Conservation (phyloP, 30 jellyfish, hydroid and myxozoan genomes). For the Sanderia malayensis region DNA sequence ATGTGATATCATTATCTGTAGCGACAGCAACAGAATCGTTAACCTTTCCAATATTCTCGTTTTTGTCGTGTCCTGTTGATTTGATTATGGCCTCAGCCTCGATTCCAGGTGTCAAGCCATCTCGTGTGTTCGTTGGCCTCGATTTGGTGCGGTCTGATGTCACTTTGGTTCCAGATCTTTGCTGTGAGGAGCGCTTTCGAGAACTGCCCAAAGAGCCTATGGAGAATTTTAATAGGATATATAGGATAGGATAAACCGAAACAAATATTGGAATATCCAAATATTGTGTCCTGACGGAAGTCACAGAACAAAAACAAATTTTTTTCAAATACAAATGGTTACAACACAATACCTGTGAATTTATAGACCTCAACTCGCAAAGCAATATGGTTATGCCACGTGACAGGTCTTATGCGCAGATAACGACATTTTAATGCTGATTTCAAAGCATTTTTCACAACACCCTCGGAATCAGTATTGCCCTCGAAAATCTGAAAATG, state of each 20-base stretch:
- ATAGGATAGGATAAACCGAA: too few relatives aligned
- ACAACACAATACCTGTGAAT: constrained; percentile 54
- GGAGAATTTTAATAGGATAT: too few relatives aligned
- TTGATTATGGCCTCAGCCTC: not conserved
- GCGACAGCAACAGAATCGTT: not conserved
- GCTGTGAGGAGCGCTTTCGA: not conserved
- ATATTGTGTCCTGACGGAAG: too few relatives aligned
- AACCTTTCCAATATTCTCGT: not conserved
- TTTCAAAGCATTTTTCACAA: constrained; percentile 39
- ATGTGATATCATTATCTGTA: not conserved
- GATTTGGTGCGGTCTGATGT: not conserved
- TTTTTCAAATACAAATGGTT: too few relatives aligned
- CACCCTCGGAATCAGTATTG: constrained; percentile 54
- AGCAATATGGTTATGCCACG: constrained; percentile 64
- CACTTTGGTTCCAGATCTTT: not conserved
- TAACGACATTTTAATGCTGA: constrained; percentile 44
- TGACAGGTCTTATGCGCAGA: constrained; percentile 61
- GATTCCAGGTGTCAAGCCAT: not conserved
- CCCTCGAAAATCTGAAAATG: constrained; percentile 61
- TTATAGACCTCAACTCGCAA: constrained; percentile 59
- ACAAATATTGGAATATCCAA: too few relatives aligned
- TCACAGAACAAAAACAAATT: too few relatives aligned
- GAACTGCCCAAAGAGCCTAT: not conserved
- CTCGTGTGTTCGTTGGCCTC: constrained; percentile 2
- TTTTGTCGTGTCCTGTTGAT: not conserved